Base-by-base conservation (phyloP, 2,888 invertebrate genomes). In the Pomacea canaliculata region DNA sequence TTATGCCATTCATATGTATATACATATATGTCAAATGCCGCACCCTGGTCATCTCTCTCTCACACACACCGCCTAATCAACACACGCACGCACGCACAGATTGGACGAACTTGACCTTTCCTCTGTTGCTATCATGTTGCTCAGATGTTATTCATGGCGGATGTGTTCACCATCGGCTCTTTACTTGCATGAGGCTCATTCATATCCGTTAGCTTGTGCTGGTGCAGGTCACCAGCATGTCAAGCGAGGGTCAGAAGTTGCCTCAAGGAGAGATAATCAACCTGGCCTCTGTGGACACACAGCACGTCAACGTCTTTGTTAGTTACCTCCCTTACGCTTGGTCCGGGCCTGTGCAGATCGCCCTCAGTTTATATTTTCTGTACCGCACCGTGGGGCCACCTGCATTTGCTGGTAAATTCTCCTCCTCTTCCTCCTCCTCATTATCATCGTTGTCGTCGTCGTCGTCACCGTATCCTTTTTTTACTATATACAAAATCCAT, bases 201-300 rank as follows among this genome's bases (percentile, higher is more conserved):
- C n/a, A 23, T 23, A 23, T 23, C 23, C 23, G 37, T 56, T 56
- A 13, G 51, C 1, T 56, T 56, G 10, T 10, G 51, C 51, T 16
- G 51, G 51, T 16, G 2, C 51, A 56, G 51, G 16, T 56, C 51
- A 56, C 51, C 51, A 56, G 3, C 51, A 23, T 72, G 16, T 63
- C 65, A 1, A 70, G 66, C 27, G 71, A 76, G 23, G 70, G 76
- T 18, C 68, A 70, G 7, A 65, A 73, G 10, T 51, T 49, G 0
- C 73, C 78, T 9, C 62, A 71, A 70, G 78, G 78, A 49, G 78
- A 76, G 73, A 37, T 78, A 0, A 70, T 78, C 60, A 72, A 78
- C 37, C 67, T 78, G 70, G 51, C 76, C 7, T 73, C 78, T 1
- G 73, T 73, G 51, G 78, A 78, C 60, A 72, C 70, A 51, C 73